phyloP scores from a whole-genome alignment of 2,113 vertebrate genomes.

The Prolemur simus region DNA sequence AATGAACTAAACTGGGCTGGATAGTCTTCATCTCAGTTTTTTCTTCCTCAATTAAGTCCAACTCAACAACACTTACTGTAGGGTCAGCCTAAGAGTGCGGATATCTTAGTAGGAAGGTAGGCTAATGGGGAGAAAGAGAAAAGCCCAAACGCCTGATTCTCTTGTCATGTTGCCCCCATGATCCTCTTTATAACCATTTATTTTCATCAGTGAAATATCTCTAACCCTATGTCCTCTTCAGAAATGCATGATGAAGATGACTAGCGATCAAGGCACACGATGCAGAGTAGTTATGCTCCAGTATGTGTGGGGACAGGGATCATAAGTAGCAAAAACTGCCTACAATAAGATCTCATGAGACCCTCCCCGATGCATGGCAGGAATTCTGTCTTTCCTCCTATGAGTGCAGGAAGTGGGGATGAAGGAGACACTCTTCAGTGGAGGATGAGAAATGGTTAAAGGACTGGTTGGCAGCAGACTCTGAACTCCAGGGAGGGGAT shows the following conservation, averaged over 20 bases:
- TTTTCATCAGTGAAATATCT: background rate
- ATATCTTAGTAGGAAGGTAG: background rate
- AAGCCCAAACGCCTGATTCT: background rate
- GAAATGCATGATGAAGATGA: background rate
- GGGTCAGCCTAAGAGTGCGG: background rate
- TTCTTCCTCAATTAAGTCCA: background rate
- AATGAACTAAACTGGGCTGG: background rate
- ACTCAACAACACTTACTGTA: background rate
- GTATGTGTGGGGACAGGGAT: too few relatives aligned
- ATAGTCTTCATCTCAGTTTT: background rate
- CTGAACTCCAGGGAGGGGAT: too few relatives aligned
- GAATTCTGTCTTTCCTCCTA: background rate
- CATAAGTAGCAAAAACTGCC: background rate
- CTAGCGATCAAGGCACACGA: accelerated
- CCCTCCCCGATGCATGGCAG: background rate
- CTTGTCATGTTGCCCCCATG: background rate
- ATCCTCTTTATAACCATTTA: background rate
- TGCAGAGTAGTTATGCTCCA: too few relatives aligned
- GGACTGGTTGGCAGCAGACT: background rate
- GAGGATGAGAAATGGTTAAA: background rate
- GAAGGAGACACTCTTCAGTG: too few relatives aligned
- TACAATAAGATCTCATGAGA: background rate
- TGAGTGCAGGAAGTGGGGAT: too few relatives aligned
- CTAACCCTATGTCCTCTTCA: background rate
- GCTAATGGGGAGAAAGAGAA: background rate